phyloP scores from a whole-genome alignment of 2,113 vertebrate species.

The Campylomormyrus tamandua region DNA sequence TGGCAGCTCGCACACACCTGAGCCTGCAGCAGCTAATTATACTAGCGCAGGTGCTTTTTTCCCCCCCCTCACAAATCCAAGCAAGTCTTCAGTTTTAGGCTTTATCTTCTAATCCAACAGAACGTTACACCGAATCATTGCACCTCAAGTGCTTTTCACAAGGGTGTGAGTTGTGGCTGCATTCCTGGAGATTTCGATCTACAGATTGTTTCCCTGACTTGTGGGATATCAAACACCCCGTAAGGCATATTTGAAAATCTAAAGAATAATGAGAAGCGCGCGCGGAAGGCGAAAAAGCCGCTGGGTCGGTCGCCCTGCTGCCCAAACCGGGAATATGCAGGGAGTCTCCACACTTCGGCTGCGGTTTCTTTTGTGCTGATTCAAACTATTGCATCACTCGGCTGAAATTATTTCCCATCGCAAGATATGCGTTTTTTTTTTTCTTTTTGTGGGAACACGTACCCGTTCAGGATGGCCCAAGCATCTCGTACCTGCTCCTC shows the following conservation, averaged over 20 bases:
- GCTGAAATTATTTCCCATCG: slow-evolving; percentile 21
- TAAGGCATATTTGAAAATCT: neutral
- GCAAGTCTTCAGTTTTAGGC: neutral
- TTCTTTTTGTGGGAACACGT: slow-evolving; percentile 81
- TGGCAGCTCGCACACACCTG: neutral
- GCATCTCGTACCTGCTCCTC: slow-evolving; percentile 81
- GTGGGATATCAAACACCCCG: neutral
- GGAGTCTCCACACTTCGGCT: neutral
- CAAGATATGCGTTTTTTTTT: slow-evolving; percentile 50
- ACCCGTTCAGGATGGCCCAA: slow-evolving; percentile 81
- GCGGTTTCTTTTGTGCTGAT: neutral
- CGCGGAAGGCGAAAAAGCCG: neutral
- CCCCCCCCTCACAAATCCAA: neutral
- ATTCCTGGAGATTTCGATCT: neutral
- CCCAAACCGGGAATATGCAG: neutral
- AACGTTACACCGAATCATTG: neutral
- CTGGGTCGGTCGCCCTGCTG: neutral
- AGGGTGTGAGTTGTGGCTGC: neutral
- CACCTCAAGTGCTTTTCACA: neutral
- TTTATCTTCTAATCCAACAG: neutral
- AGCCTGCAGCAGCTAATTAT: neutral
- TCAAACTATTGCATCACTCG: neutral
- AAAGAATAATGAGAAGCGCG: neutral
- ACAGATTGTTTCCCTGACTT: neutral
- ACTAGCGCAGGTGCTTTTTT: neutral